Base-by-base conservation (phyloP, 2,113 vertebrate species). In the Papio anubis region DNA sequence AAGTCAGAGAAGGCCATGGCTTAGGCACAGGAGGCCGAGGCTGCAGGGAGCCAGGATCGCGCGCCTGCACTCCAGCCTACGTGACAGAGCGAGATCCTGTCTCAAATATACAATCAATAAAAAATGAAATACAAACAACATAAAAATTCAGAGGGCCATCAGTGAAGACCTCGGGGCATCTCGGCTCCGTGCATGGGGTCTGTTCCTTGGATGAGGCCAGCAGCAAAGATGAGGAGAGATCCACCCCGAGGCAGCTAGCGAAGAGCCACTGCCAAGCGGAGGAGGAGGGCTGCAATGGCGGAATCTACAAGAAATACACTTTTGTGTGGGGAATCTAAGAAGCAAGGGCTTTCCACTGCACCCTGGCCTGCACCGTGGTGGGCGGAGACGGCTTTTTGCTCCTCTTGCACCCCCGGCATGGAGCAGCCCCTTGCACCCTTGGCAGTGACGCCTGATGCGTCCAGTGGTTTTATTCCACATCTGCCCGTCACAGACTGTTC, bases 251-350 rank as follows among this genome's bases (percentile, higher is more conserved):
- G 32, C 32, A n/a, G 66, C 55, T 23, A 2, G 1, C 0, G 0
- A 10, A 20, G 32, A 40, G 57, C 38, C 3, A 52, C 6, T 17
- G n/a, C 0, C 3, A 43, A 1, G 38, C 18, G 0, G 50, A 79
- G 1, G 55, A 12, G 13, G 45, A 50, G 16, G 52, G 4, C 3
- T 16, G 61, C 21, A 1, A 8, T 13, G 0, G 20, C 0, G 8
- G 78, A 20, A 32, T 38, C 2, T 8, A 38, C 30, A n/a, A 50
- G 57, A 43, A 52, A 40, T 10, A 9, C 7, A 25, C 9, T 25
- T 83, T 59, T 27, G 32, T 3, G 23, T 3, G 21, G 59, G n/a
- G 38, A 57, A 73, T 6, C 23, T 27, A 61, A 48, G 11, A 48
- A 55, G 48, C 0, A 1, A 13, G 82, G 30, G 68, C 25, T 23